Base-by-base conservation (phyloP, 2,113 vertebrate species). In the Paedocypris sp. region DNA sequence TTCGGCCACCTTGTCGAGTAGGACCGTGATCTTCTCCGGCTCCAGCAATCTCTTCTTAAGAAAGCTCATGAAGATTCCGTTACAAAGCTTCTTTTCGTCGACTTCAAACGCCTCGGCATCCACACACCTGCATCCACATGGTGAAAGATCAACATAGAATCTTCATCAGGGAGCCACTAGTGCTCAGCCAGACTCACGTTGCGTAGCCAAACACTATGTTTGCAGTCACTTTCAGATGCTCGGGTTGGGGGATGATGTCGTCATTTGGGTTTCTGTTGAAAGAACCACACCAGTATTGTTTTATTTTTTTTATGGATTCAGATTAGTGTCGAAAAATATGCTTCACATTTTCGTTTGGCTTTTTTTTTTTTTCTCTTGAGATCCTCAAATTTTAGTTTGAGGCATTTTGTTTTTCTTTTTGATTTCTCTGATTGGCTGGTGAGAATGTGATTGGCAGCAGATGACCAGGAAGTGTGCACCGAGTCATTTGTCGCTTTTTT, bases 141-240 rank as follows among this genome's bases (percentile, higher is more conserved):
- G 8, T 10, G 12, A 32, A n/a, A 19, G 32, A 9, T 20, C 31
- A 41, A 4, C 22, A 39, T 7, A 28, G 16, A 51, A 9, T 16
- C n/a, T n/a, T n/a, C n/a, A n/a, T n/a, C n/a, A n/a, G n/a, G n/a
- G n/a, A n/a, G n/a, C n/a, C n/a, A n/a, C n/a, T n/a, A n/a, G n/a
- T n/a, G n/a, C n/a, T n/a, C n/a, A n/a, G n/a, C n/a, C 41, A 19
- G 11, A 81, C 90, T 79, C 75, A 92, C 89, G 90, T 92, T 67
- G 89, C 89, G 0, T 91, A 92, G 73, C 89, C 90, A 43, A 88
- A 92, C 61, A 92, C 89, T 3, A 89, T 88, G 56, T 91, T 91
- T 58, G 90, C 89, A 0, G 90, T 92, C 67, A 92, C 89, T 60
- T 87, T 86, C 63, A 89, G 65, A 0, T 75, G 74, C n/a, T 77